Conservation (phyloP, 2,797 vertebrate species). For the Uromys caudimaculatus region DNA sequence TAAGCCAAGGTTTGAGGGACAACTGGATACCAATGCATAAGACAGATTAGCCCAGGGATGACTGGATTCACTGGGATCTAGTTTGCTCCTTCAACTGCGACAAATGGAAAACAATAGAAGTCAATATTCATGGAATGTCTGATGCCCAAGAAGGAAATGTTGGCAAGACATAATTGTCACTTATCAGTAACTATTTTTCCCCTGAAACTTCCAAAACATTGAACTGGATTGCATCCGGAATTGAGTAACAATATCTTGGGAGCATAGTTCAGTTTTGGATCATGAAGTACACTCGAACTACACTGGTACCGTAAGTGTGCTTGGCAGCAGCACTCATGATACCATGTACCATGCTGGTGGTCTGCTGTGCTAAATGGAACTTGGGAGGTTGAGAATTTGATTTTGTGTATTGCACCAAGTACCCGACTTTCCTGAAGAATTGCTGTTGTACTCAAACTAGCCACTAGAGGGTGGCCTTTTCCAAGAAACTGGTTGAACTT, state of each 20-base stretch:
- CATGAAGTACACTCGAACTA: not conserved
- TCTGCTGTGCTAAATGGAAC: not conserved
- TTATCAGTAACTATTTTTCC: not conserved
- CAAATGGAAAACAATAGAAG: not conserved
- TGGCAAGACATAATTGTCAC: not conserved
- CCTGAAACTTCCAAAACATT: not conserved
- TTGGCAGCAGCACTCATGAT: not conserved
- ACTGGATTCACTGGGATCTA: not conserved
- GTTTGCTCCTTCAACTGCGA: not conserved
- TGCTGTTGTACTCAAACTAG: not conserved
- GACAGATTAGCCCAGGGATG: not conserved
- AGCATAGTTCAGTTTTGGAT: not conserved
- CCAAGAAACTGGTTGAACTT: constrained; percentile 47
- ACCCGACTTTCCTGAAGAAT: constrained; percentile 13
- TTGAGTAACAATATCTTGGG: not conserved
- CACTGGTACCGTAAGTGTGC: not conserved
- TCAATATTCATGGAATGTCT: no score
- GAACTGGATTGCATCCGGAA: not conserved
- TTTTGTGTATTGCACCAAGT: not conserved
- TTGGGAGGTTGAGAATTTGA: not conserved
- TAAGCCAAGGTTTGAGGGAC: not conserved
- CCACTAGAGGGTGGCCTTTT: constrained; percentile 63
- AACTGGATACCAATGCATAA: not conserved
- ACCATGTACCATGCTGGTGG: not conserved
- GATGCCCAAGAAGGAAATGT: not conserved